Evolutionary conservation across 2,888 invertebrate species (phyloP).

Genomic region (Hypena proboscidalis): DNA sequence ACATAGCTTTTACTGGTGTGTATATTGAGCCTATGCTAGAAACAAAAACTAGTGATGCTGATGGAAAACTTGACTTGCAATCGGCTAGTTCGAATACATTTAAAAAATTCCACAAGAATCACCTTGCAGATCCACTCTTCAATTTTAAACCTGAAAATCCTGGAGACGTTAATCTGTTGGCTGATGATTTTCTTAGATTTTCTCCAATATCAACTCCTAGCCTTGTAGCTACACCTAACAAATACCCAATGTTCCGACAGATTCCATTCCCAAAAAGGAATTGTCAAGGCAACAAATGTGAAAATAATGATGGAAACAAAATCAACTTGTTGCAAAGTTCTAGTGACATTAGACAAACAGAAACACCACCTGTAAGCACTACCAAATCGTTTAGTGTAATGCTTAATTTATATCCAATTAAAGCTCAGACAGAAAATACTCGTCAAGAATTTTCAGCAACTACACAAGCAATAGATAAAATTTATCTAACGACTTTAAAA

Average conservation of each 20-base stretch:
- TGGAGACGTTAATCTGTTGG: constrained; percentile 90
- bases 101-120: constrained; percentile 57
- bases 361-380: constrained; percentile 45
- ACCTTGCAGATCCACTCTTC: constrained; percentile 87
- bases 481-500: constrained; percentile 69
- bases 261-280: constrained; percentile 49
- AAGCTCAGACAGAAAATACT: constrained; percentile 41
- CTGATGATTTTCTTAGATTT: constrained; percentile 77
- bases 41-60: constrained; percentile 32
- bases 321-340: constrained; percentile 32
- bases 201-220: constrained; percentile 54
- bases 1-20: constrained; percentile 73
- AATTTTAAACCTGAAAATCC: constrained; percentile 90
- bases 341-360: constrained; percentile 36
- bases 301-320: constrained; percentile 31
- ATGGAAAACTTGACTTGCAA: constrained; percentile 40
- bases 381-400: constrained; percentile 87
- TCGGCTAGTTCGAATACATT: constrained; percentile 52
- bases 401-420: constrained; percentile 87
- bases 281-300: constrained; percentile 55
- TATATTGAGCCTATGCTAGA: constrained; percentile 64
- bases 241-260: constrained; percentile 60
- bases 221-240: constrained; percentile 38
- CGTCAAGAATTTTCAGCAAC: constrained; percentile 48
- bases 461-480: constrained; percentile 50